phyloP scores from a whole-genome alignment of 2,888 invertebrate species.

The Andrena camellia region DNA sequence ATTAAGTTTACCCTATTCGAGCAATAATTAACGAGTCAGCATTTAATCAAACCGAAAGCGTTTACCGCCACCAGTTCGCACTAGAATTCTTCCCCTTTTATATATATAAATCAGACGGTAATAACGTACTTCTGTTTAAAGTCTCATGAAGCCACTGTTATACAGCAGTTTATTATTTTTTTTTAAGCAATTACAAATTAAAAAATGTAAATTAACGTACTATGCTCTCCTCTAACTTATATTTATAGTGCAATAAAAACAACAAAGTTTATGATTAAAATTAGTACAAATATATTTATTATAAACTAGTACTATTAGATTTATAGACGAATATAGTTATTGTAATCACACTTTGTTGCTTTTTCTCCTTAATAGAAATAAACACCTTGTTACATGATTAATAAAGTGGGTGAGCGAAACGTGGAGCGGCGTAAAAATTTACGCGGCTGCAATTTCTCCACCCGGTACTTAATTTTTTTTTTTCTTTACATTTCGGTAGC shows the following conservation, averaged over 20 bases:
- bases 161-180: slow-evolving; percentile 73
- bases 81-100: not conserved
- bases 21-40: slow-evolving; percentile 2
- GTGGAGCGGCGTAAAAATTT: slow-evolving; percentile 59
- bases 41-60: not conserved
- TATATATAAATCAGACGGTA: slow-evolving; percentile 41
- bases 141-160: slow-evolving; percentile 68
- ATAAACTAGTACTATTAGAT: slow-evolving; percentile 74
- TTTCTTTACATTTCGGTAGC: slow-evolving; percentile 67
- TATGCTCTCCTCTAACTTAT: slow-evolving; percentile 72
- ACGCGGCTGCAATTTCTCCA: slow-evolving; percentile 59
- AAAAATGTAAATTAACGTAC: slow-evolving; percentile 71
- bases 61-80: slow-evolving; percentile 4
- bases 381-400: slow-evolving; percentile 73
- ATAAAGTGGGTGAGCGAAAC: slow-evolving; percentile 64
- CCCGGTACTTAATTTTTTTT: slow-evolving; percentile 22
- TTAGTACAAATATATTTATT: slow-evolving; percentile 80
- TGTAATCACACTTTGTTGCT: slow-evolving; percentile 77
- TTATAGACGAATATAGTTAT: slow-evolving; percentile 72
- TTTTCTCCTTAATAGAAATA: slow-evolving; percentile 72
- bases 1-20: not conserved
- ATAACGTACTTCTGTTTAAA: slow-evolving; percentile 42
- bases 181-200: slow-evolving; percentile 74
- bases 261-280: slow-evolving; percentile 79
- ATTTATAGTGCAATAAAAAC: slow-evolving; percentile 76